phyloP scores from a whole-genome alignment of 35 echinoderm and acorn worm species.

The Hemicentrotus pulcherrimus region DNA sequence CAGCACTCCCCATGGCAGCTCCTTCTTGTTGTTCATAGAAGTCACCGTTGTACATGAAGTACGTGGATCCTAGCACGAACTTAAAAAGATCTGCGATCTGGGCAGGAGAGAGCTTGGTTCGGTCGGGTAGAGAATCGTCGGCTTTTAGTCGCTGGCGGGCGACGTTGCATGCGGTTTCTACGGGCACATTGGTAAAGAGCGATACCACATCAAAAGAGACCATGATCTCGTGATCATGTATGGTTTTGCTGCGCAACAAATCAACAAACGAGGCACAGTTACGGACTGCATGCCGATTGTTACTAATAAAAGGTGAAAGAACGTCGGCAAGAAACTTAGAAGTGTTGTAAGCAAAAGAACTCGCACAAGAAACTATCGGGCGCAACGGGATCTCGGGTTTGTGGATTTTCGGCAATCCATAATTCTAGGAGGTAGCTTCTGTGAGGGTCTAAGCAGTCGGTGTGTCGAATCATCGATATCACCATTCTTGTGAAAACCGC shows the following conservation, averaged over 20 bases:
- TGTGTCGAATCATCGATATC: too few species aligned
- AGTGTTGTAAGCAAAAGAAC: background rate
- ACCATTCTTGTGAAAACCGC: too few species aligned
- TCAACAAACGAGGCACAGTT: conserved; percentile 38
- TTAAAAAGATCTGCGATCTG: background rate
- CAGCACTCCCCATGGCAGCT: conserved; percentile 49
- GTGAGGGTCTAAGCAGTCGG: too few species aligned
- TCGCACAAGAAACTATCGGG: conserved; percentile 37
- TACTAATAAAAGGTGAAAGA: background rate
- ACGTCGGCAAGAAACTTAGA: conserved; percentile 24
- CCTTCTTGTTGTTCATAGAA: conserved; percentile 42
- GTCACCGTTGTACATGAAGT: conserved; percentile 33
- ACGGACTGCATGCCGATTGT: background rate
- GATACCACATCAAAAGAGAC: conserved; percentile 24
- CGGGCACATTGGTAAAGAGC: too few species aligned
- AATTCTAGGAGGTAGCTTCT: background rate
- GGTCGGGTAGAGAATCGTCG: background rate
- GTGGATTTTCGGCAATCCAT: conserved; percentile 52
- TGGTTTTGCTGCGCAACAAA: background rate
- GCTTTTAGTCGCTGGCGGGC: background rate
- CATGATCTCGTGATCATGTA: background rate
- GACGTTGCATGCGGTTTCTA: background rate
- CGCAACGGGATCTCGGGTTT: conserved; percentile 45
- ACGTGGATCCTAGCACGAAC: conserved; percentile 46
- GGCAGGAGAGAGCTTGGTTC: background rate